Evolutionary conservation across 2,888 invertebrate species (phyloP), one percentile per base, ranked within the genome.

Genomic region (Drymonia ruficornis): DNA sequence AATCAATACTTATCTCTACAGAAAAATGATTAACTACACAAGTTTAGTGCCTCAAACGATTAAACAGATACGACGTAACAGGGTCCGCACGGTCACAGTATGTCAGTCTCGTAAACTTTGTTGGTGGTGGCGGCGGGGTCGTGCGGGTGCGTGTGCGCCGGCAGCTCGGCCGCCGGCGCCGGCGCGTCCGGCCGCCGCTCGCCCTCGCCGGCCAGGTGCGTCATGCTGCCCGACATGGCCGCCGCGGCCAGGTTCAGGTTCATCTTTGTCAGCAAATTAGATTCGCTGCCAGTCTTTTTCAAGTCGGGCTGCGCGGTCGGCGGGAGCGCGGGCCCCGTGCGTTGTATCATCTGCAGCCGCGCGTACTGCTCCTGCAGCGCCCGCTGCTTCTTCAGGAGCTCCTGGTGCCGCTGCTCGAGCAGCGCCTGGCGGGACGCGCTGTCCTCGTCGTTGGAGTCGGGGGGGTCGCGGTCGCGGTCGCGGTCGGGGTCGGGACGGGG

Each of bases 101-200:
- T 98, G 87, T 98, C 98, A 70, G 98, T 98, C 93, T 98, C 98
- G 88, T 98, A 98, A 72, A 97, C 96, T 90, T 97, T 97, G 80
- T 94, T 96, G 49, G 95, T 96, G 58, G 96, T 95, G 65, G 95
- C 93, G 47, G 82, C 80, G 42, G 80, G 56, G 34, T 85, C 84
- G 8, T 74, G 77, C 49, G 52, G 63, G 43, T 48, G 42, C 71
- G 49, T 40, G n/a, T 48, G 59, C 53, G 59, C 52, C 46, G 54
- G 50, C 46, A 57, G 52, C 42, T 65, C 63, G 46, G 56, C 45
- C 53, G 63, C 65, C 45, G 56, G 45, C 56, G 36, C 75, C 72
- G 4, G 60, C 50, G 50, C 57, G 23, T 23, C 7, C 23, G 23
- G 53, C 19, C 67, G 64, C 11, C 69, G 63, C n/a, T 74, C 77